These are phyloP conservation scores for Dryoscopus gambensis DNA, from an alignment of 2,113 vertebrate genomes.

Conservation along the genomic window DNA sequence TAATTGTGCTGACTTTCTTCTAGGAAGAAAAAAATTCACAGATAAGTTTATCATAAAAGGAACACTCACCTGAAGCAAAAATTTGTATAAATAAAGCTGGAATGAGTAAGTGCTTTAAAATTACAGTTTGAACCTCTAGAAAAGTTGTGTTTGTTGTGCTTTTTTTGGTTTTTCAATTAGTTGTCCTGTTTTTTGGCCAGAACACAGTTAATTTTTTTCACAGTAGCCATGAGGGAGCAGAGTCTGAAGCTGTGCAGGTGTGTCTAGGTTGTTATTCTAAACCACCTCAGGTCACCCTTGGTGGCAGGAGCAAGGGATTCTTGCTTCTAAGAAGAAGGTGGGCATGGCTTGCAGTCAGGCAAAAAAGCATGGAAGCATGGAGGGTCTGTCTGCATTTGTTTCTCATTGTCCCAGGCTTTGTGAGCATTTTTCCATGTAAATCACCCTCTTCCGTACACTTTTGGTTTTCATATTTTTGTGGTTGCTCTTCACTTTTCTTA, in stretches of 20 bases:
- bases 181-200: background rate
- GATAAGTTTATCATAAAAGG: background rate
- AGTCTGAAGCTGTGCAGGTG: fast-evolving
- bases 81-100: background rate
- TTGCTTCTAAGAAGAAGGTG: background rate
- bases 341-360: fast-evolving
- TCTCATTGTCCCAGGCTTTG: background rate
- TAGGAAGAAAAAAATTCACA: background rate
- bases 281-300: background rate
- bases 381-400: background rate
- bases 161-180: too few species aligned
- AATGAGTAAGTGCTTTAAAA: background rate
- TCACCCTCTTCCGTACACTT: background rate
- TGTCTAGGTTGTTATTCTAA: background rate
- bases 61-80: background rate
- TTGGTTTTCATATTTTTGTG: background rate
- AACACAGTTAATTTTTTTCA: background rate
- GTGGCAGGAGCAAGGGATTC: background rate
- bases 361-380: background rate
- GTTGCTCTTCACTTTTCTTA: background rate
- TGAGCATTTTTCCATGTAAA: background rate
- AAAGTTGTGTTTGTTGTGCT: background rate
- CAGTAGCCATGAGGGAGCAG: background rate
- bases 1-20: background rate
- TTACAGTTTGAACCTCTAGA: background rate